A percentile compares a stretch with the other conserved stretches of the same genome.
Evolutionary conservation across 2,797 vertebrate genomes (phyloP).

Genomic region (Crocidura indochinensis): DNA sequence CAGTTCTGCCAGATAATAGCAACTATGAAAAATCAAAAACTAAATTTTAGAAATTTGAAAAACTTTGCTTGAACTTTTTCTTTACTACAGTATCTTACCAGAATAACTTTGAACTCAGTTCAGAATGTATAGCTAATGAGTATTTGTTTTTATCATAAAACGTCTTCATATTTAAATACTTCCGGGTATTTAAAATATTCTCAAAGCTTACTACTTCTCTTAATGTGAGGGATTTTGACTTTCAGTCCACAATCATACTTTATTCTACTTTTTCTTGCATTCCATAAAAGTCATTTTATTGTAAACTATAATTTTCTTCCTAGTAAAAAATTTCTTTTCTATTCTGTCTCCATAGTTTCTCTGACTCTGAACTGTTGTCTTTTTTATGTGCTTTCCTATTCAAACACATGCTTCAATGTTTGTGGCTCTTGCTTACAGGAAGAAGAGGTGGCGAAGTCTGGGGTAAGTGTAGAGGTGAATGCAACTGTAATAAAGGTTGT

Average conservation of each 20-base stretch:
- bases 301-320: constrained; percentile 85
- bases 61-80: not conserved
- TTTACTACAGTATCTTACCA: constrained; percentile 32
- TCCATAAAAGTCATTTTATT: constrained; percentile 86
- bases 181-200: constrained; percentile 41
- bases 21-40: too few species aligned
- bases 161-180: not conserved
- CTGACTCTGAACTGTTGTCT: constrained; percentile 91
- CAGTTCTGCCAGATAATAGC: too few species aligned
- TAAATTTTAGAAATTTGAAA: too few species aligned
- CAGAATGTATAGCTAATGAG: constrained; percentile 32
- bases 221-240: constrained; percentile 12
- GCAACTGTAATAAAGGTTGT: constrained; percentile 89
- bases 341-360: constrained; percentile 90
- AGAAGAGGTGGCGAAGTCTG: constrained; percentile 99
- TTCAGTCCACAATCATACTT: constrained; percentile 66
- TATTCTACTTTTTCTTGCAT: constrained; percentile 78
- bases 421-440: constrained; percentile 99
- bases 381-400: constrained; percentile 93
- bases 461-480: constrained; percentile 96
- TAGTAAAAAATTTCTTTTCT: constrained; percentile 88
- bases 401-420: constrained; percentile 97
- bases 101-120: constrained; percentile 43
- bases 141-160: constrained; percentile 23
- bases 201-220: constrained; percentile 21